phyloP scores from a whole-genome alignment of 2,113 vertebrate species.

The Corydoras sp. region DNA sequence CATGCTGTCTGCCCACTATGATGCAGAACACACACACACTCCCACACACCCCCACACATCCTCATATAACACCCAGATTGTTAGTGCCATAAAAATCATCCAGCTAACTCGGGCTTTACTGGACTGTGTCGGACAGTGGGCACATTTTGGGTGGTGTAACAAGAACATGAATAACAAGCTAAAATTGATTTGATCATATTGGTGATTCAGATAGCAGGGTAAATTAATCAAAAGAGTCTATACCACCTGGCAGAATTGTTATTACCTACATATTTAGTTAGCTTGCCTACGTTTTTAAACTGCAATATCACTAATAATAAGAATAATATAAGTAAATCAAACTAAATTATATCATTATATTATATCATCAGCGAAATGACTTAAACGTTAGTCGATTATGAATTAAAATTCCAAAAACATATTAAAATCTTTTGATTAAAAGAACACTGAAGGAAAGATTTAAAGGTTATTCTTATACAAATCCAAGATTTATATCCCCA shows the following conservation, averaged over 20 bases:
- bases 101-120: conserved; percentile 30
- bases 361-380: no score
- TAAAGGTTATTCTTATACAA: no score
- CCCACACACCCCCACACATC: conserved; percentile 19
- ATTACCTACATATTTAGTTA: no score
- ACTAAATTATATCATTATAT: no score
- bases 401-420: no score
- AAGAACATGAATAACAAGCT: conserved; percentile 35
- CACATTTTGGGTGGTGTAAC: neutral
- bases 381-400: no score
- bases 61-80: conserved; percentile 28
- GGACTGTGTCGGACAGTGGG: conserved; percentile 31
- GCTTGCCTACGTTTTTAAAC: no score
- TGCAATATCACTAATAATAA: no score
- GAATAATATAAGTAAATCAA: no score
- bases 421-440: no score
- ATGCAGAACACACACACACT: conserved; percentile 27
- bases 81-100: conserved; percentile 34
- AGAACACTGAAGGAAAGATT: no score
- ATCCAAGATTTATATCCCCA: no score
- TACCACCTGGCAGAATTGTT: neutral
- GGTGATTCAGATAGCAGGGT: conserved; percentile 9
- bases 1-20: conserved; percentile 14
- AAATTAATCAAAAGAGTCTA: conserved; percentile 37
- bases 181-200: conserved; percentile 31